These are phyloP conservation scores for Uria aalge DNA, from an alignment of 2,113 vertebrate genomes.

Conservation along the genomic window DNA sequence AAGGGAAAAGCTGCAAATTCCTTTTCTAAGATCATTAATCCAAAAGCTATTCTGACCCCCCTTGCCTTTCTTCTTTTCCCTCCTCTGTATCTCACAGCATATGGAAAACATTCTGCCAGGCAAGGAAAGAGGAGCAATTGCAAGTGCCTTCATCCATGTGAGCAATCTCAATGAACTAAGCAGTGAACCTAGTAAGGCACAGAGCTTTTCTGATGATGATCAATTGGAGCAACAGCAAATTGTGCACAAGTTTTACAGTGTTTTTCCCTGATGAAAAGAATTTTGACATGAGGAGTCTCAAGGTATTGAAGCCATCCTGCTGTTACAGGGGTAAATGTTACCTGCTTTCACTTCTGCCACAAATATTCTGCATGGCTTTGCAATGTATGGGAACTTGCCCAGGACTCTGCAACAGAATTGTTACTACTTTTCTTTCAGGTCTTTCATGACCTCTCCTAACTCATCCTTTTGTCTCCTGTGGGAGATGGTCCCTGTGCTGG, in stretches of 20 bases:
- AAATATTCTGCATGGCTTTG: background rate
- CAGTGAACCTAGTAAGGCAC: background rate
- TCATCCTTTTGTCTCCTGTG: background rate
- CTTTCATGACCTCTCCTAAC: background rate
- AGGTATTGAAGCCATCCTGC: background rate
- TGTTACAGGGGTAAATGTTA: background rate
- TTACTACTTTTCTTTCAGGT: background rate
- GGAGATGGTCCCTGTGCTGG: background rate
- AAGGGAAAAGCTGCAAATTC: background rate
- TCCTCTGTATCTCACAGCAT: background rate
- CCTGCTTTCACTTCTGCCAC: background rate
- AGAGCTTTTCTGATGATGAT: background rate
- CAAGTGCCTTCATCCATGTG: slow-evolving; percentile 6
- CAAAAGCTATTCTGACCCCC: background rate
- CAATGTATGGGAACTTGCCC: background rate
- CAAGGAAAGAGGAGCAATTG: background rate
- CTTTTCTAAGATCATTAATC: background rate
- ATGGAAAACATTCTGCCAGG: background rate
- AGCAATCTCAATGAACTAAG: background rate
- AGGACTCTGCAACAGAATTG: background rate
- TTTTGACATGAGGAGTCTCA: background rate
- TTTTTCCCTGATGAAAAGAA: background rate
- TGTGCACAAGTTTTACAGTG: background rate
- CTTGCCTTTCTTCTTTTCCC: background rate
- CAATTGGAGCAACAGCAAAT: background rate